phyloP scores from a whole-genome alignment of 2,888 invertebrate genomes.

The Meteorus colon region DNA sequence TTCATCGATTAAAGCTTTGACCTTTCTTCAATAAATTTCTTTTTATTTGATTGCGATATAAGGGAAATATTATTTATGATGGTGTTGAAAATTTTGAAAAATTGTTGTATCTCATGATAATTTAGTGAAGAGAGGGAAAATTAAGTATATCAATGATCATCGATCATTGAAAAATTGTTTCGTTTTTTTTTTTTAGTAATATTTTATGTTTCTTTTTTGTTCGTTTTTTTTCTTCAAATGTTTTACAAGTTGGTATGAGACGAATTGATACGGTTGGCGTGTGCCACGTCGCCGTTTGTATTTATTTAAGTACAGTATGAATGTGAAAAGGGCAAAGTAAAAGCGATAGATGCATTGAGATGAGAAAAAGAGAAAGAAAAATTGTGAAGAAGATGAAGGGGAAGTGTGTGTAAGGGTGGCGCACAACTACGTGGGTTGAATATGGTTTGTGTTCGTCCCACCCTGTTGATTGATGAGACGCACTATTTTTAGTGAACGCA shows the following conservation, averaged over 20 bases:
- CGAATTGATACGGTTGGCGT: constrained; percentile 9
- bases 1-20: too few species aligned
- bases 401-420: constrained; percentile 16
- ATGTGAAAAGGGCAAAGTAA: background rate
- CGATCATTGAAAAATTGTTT: background rate
- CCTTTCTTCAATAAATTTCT: too few species aligned
- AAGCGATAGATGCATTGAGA: too few species aligned
- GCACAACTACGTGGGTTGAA: constrained; percentile 21
- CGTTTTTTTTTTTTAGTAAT: background rate
- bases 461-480: constrained; percentile 51
- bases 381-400: background rate
- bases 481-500: constrained; percentile 48
- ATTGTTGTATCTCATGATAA: background rate
- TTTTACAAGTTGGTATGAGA: background rate
- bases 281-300: constrained; percentile 29
- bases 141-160: background rate
- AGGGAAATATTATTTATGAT: background rate
- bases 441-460: constrained; percentile 16
- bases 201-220: background rate
- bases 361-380: background rate
- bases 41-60: too few species aligned
- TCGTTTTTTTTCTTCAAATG: background rate
- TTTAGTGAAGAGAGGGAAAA: background rate
- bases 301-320: constrained; percentile 39
- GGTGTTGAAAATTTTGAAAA: background rate